phyloP scores from a whole-genome alignment of 92 coral and sea anemone species.

The Montipora capitata region DNA sequence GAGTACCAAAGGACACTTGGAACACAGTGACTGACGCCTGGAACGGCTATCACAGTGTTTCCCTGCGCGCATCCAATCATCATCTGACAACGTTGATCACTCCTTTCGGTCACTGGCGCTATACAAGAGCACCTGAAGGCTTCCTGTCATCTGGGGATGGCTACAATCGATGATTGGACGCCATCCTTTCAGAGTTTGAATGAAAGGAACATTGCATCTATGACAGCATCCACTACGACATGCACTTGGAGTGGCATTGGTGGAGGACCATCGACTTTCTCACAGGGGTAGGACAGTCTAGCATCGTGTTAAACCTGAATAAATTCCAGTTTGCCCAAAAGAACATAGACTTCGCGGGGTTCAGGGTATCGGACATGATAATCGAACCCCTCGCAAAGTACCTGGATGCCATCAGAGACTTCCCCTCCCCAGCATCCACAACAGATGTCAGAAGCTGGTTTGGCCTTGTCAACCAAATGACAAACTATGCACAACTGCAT shows the following conservation, averaged over 20 bases:
- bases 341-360: conserved; percentile 63
- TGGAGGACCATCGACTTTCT: conserved; percentile 73
- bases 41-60: conserved; percentile 72
- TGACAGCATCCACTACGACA: conserved; percentile 77
- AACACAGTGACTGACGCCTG: conserved; percentile 75
- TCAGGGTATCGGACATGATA: conserved; percentile 43
- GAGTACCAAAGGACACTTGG: conserved; percentile 74
- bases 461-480: conserved; percentile 47
- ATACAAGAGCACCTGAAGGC: conserved; percentile 75
- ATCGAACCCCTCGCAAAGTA: conserved; percentile 66
- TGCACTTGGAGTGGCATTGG: conserved; percentile 68
- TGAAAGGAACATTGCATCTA: conserved; percentile 79
- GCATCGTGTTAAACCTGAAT: conserved; percentile 68
- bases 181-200: conserved; percentile 67
- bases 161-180: conserved; percentile 74
- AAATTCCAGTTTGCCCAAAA: conserved; percentile 66
- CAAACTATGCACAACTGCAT: conserved; percentile 51
- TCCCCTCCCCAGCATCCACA: conserved; percentile 39
- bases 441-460: conserved; percentile 52
- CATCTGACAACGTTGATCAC: conserved; percentile 70
- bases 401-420: conserved; percentile 71
- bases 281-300: conserved; percentile 68
- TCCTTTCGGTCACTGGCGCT: conserved; percentile 71
- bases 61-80: conserved; percentile 57
- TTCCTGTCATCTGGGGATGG: conserved; percentile 82